Evolutionary conservation across 2,113 vertebrate species (phyloP).

Genomic region (Callocephalon fimbriatum): DNA sequence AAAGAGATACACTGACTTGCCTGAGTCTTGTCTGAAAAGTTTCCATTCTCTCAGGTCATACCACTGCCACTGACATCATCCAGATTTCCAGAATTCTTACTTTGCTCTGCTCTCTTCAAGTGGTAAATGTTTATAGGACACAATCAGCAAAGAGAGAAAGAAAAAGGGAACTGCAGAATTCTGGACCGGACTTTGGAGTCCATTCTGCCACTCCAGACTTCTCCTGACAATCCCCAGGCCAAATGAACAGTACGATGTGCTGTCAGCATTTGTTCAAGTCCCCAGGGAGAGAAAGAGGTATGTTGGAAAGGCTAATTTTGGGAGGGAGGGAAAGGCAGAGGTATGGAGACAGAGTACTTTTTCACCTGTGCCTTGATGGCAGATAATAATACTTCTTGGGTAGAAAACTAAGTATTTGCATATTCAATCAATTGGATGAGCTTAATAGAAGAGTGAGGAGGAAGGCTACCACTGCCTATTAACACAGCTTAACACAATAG

Average conservation of each 20-base stretch:
- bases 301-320: neutral
- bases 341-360: neutral
- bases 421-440: neutral
- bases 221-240: neutral
- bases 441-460: neutral
- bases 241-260: neutral
- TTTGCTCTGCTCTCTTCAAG: neutral
- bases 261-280: neutral
- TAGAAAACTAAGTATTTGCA: neutral
- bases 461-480: neutral
- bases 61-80: neutral
- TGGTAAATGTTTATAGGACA: neutral
- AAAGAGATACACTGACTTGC: neutral
- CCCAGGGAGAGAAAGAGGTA: neutral
- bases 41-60: neutral
- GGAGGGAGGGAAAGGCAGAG: neutral
- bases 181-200: neutral
- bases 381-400: neutral
- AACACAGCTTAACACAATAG: neutral
- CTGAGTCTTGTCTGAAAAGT: neutral
- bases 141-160: fast-evolving
- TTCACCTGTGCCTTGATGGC: neutral
- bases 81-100: neutral
- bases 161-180: neutral
- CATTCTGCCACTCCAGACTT: neutral